phyloP scores from a whole-genome alignment of 1,140 invertebrate genomes.

The Oryctes rhinoceros region DNA sequence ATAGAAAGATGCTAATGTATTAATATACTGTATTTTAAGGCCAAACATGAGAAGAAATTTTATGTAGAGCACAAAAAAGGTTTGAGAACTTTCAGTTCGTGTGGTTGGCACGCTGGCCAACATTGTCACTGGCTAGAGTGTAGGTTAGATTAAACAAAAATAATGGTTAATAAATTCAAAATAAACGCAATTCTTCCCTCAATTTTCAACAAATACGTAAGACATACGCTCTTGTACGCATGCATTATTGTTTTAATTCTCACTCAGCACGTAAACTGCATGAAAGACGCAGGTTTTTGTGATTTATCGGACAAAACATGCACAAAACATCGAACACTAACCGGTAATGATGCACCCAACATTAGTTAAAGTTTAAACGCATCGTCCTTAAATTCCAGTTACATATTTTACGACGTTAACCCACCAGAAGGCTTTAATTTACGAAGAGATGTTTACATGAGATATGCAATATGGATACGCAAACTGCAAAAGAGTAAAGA shows the following conservation, averaged over 20 bases:
- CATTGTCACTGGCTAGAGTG: too few species aligned
- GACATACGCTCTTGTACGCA: too few species aligned
- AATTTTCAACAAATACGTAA: background rate
- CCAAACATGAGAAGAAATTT: too few species aligned
- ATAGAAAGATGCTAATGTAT: too few species aligned
- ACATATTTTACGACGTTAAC: constrained; percentile 93
- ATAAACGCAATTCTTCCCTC: too few species aligned
- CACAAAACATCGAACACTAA: background rate
- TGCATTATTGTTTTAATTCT: background rate
- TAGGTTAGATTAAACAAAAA: too few species aligned
- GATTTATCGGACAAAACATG: constrained; percentile 3
- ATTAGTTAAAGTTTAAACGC: background rate
- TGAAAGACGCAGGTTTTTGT: constrained; percentile 1
- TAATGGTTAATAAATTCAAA: too few species aligned
- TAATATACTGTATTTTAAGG: too few species aligned
- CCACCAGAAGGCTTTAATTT: constrained; percentile 96
- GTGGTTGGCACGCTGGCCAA: too few species aligned
- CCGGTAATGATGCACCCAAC: background rate
- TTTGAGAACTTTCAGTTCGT: too few species aligned
- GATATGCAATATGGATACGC: constrained; percentile 84
- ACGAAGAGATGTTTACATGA: constrained; percentile 92
- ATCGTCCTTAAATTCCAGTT: constrained; percentile 62
- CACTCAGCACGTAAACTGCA: background rate
- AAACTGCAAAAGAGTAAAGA: constrained; percentile 67
- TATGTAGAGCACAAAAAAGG: too few species aligned